Evolutionary conservation across 2,888 invertebrate genomes (phyloP).

Genomic region (Thecophora atra): DNA sequence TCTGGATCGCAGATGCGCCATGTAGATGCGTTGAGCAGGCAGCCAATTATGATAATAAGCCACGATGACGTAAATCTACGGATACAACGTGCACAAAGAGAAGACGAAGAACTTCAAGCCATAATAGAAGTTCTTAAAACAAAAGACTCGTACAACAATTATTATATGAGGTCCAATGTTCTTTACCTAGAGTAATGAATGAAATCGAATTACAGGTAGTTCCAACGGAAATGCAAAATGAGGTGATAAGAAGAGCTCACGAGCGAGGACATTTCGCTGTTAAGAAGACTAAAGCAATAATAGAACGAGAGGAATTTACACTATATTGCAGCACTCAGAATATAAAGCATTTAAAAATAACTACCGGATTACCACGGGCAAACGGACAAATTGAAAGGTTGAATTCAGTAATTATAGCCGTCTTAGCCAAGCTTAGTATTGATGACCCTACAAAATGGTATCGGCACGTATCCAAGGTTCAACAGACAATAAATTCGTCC

Average conservation of each 20-base stretch:
- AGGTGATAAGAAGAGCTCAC: slow-evolving; percentile 43
- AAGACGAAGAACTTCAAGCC: too few relatives aligned
- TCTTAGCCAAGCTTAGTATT: slow-evolving; percentile 38
- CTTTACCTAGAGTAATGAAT: too few relatives aligned
- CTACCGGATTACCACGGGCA: slow-evolving; percentile 39
- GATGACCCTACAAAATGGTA: slow-evolving; percentile 39
- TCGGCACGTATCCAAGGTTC: slow-evolving; percentile 33
- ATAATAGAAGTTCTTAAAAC: too few relatives aligned
- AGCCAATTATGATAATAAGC: too few relatives aligned
- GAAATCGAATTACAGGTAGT: slow-evolving; percentile 44
- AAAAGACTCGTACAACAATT: too few relatives aligned
- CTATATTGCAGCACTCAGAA: slow-evolving; percentile 56
- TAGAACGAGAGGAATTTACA: slow-evolving; percentile 50
- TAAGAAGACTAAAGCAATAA: slow-evolving; percentile 36
- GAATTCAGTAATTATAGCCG: slow-evolving; percentile 28
- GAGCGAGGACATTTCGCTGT: slow-evolving; percentile 46
- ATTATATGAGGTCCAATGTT: too few relatives aligned
- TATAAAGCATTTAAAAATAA: slow-evolving; percentile 36
- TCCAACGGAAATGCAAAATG: slow-evolving; percentile 38
- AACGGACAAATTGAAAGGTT: slow-evolving; percentile 42
- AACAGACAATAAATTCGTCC: slow-evolving; percentile 33
- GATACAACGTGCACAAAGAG: too few relatives aligned
- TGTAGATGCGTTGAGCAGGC: too few relatives aligned
- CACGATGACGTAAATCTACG: too few relatives aligned
- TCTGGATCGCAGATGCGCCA: too few relatives aligned